Conservation (phyloP, 2,113 vertebrate species). For the Girardinichthys multiradiatus region DNA sequence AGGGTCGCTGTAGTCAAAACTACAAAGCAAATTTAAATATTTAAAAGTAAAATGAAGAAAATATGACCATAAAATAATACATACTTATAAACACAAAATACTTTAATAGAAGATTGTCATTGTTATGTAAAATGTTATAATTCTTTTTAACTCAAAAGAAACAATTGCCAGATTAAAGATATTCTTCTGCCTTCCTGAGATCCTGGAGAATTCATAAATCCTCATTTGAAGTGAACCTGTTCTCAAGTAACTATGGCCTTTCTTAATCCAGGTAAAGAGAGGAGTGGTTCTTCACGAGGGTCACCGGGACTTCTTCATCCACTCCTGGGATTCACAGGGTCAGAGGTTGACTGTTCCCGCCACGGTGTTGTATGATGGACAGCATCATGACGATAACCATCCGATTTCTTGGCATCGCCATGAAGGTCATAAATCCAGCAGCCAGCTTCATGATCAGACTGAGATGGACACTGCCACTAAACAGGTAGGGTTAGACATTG, state of each 20-base stretch:
- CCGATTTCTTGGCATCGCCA: slow-evolving; percentile 1
- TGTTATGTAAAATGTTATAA: too few relatives aligned
- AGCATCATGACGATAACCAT: slow-evolving; percentile 2
- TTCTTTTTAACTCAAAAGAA: too few relatives aligned
- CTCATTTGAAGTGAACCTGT: not conserved
- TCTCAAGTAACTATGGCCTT: too few relatives aligned
- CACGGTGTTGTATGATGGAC: slow-evolving; percentile 31
- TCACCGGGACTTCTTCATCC: slow-evolving; percentile 52
- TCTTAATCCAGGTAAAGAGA: slow-evolving; percentile 58
- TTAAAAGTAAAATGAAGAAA: too few relatives aligned
- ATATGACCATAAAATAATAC: too few relatives aligned
- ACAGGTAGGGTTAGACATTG: slow-evolving; percentile 23
- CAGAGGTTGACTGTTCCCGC: slow-evolving; percentile 49
- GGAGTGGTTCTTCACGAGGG: slow-evolving; percentile 54
- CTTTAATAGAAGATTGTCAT: too few relatives aligned
- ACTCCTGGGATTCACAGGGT: slow-evolving; percentile 59
- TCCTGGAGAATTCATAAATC: not conserved
- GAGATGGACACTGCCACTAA: not conserved
- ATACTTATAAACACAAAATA: too few relatives aligned
- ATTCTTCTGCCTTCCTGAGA: too few relatives aligned
- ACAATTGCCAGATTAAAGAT: too few relatives aligned
- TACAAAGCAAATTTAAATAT: too few relatives aligned
- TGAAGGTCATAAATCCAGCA: not conserved
- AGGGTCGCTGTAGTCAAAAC: too few relatives aligned
- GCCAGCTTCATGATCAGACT: not conserved